Percentiles rank a stretch among this genome's conserved stretches.
Evolutionary conservation across 2,797 vertebrate genomes (phyloP).

Genomic region (Fratercula arctica): DNA sequence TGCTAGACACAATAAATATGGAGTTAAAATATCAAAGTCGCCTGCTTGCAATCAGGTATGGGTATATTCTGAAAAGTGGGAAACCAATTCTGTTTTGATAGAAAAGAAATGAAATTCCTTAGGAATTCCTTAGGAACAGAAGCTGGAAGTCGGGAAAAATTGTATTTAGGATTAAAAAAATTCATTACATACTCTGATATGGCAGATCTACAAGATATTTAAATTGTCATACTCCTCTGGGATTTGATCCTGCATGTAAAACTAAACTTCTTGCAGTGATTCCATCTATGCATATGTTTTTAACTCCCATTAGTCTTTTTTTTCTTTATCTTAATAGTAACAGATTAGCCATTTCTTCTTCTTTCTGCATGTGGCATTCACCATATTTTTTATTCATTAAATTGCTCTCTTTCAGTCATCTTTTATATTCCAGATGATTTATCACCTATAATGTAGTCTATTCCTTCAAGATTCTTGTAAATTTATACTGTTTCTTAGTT

Average conservation of each 20-base stretch:
- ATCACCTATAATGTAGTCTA: neutral
- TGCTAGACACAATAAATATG: neutral
- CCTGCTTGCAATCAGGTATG: accelerated
- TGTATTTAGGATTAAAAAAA: neutral
- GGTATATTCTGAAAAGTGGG: neutral
- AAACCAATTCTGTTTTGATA: accelerated
- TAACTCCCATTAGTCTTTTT: neutral
- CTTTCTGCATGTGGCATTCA: neutral
- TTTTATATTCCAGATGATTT: conserved; percentile 25
- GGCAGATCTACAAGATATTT: neutral
- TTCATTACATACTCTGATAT: neutral
- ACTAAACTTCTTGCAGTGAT: neutral
- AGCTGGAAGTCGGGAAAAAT: neutral
- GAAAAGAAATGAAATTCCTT: neutral
- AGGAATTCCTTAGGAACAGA: neutral
- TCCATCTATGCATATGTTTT: neutral
- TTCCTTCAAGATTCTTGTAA: conserved; percentile 17
- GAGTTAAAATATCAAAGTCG: neutral
- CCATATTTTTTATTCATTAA: neutral
- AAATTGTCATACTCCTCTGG: neutral
- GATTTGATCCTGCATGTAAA: neutral
- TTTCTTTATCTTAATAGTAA: neutral
- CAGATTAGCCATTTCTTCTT: neutral
- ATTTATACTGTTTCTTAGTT: neutral
- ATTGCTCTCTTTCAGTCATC: conserved; percentile 1